Evolutionary conservation across 2,797 vertebrate genomes (phyloP).

Genomic region (Botia kubotai): DNA sequence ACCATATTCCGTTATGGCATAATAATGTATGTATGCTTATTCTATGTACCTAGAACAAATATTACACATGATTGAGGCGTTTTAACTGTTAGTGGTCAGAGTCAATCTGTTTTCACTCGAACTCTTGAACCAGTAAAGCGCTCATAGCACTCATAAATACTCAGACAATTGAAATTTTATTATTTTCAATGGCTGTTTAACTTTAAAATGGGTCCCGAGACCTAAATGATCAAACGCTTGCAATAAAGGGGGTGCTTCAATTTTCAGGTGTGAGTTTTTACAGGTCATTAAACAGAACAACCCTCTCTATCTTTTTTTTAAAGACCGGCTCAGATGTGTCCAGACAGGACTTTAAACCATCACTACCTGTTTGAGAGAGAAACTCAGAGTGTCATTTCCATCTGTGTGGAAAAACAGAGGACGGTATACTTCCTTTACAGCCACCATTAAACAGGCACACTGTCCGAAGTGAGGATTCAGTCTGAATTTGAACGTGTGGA

Average conservation of each 20-base stretch:
- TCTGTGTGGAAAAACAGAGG: not conserved
- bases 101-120: not conserved
- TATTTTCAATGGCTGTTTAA: not conserved
- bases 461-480: not conserved
- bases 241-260: constrained; percentile 47
- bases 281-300: constrained; percentile 48
- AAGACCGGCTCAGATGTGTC: not conserved
- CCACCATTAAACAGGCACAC: not conserved
- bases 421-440: not conserved
- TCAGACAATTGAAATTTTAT: constrained; percentile 3
- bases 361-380: not conserved
- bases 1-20: not conserved
- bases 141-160: not conserved
- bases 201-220: not conserved
- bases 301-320: constrained; percentile 38
- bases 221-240: constrained; percentile 20
- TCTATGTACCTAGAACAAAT: no score
- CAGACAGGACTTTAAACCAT: not conserved
- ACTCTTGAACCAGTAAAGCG: not conserved
- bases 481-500: constrained; percentile 12
- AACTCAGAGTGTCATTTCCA: no score
- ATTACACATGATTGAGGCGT: not conserved
- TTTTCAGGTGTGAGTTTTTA: constrained; percentile 60
- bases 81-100: not conserved
- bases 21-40: not conserved